Evolutionary conservation across 2,113 vertebrate genomes (phyloP).

Genomic region (Capreolus pygargus): DNA sequence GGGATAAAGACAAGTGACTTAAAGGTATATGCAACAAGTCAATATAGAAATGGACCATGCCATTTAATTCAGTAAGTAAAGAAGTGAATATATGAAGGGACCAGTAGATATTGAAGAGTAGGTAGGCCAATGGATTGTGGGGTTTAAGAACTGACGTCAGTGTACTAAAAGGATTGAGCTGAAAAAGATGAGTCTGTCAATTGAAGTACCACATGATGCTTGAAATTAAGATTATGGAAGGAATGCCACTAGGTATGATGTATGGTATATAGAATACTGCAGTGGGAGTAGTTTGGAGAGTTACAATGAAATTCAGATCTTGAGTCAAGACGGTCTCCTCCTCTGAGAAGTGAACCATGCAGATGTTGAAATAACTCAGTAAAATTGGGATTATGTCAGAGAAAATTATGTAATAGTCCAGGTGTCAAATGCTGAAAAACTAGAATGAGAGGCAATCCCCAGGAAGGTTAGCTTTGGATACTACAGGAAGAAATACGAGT

Average conservation of each 20-base stretch:
- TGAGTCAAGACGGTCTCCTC: neutral
- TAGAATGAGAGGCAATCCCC: neutral
- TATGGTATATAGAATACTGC: neutral
- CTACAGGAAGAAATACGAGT: neutral
- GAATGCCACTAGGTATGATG: neutral
- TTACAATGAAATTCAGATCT: neutral
- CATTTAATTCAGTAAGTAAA: neutral
- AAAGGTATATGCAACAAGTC: neutral
- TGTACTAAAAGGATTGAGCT: neutral
- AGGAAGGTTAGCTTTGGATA: neutral
- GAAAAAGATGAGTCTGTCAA: neutral
- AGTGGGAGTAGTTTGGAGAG: neutral
- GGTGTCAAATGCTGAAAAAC: neutral
- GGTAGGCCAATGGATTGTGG: neutral
- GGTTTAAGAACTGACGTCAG: neutral
- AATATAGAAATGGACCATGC: neutral
- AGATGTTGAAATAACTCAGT: neutral
- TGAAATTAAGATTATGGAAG: neutral
- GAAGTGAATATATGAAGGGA: neutral
- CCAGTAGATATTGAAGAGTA: neutral
- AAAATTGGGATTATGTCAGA: neutral
- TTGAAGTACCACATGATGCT: neutral
- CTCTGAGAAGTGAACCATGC: neutral
- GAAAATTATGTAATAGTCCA: neutral
- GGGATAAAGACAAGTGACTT: neutral